These are phyloP conservation scores for Myopa tessellatipennis DNA, from an alignment of 2,888 invertebrate species.

Conservation along the genomic window DNA sequence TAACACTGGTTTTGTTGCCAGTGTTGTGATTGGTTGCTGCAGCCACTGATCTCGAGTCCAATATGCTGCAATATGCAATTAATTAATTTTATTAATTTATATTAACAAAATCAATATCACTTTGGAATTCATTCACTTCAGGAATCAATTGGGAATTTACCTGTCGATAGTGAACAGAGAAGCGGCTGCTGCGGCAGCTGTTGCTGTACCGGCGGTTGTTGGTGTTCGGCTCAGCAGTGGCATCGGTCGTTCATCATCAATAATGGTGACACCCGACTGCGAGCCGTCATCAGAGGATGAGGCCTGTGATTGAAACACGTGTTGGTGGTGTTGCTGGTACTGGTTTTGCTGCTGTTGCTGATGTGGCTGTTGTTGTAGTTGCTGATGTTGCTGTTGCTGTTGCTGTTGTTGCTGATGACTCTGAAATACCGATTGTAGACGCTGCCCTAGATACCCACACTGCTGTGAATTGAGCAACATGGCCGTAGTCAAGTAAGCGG, in stretches of 20 bases:
- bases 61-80: too few relatives aligned
- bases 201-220: conserved; percentile 53
- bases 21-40: conserved; percentile 32
- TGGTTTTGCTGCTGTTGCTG: conserved; percentile 56
- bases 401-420: conserved; percentile 58
- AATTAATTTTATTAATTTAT: too few relatives aligned
- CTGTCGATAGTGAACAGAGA: conserved; percentile 87
- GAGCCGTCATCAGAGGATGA: conserved; percentile 64
- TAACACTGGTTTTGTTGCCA: conserved; percentile 42
- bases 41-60: conserved; percentile 70
- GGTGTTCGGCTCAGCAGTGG: conserved; percentile 43
- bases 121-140: too few relatives aligned
- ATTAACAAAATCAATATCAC: too few relatives aligned
- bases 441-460: conserved; percentile 66
- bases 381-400: conserved; percentile 56
- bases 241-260: conserved; percentile 59
- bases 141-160: too few relatives aligned
- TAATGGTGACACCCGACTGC: conserved; percentile 60
- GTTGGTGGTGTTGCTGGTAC: conserved; percentile 54
- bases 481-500: conserved; percentile 66
- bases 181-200: conserved; percentile 69
- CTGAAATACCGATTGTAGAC: conserved; percentile 66
- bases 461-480: conserved; percentile 67
- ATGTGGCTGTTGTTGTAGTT: conserved; percentile 57
- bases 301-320: conserved; percentile 59